These are phyloP conservation scores for Agonum fuliginosum DNA, from an alignment of 2,888 invertebrate species.

Conservation along the genomic window DNA sequence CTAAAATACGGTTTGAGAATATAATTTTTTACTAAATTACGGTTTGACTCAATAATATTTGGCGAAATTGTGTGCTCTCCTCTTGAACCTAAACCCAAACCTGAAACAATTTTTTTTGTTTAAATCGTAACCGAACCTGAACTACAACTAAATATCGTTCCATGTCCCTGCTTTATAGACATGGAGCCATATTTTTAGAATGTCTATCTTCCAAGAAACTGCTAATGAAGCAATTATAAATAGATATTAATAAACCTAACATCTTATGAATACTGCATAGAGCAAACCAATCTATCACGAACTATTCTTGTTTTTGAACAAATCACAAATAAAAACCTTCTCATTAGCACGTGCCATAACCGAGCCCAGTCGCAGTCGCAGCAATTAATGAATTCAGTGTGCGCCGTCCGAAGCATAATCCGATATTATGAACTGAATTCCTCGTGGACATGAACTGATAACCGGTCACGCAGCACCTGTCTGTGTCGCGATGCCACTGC, in stretches of 20 bases:
- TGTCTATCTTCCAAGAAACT: neutral
- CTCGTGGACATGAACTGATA: neutral
- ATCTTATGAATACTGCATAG: neutral
- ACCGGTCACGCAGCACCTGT: conserved; percentile 40
- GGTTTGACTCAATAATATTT: no score
- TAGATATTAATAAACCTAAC: neutral
- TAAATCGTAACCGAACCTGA: no score
- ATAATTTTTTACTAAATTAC: no score
- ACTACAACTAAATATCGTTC: no score
- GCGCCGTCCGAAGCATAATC: neutral
- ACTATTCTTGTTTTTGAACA: neutral
- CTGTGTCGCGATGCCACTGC: conserved; percentile 4
- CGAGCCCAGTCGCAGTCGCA: neutral
- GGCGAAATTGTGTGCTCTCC: no score
- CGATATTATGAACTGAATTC: conserved; percentile 32
- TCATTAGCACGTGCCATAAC: conserved; percentile 32
- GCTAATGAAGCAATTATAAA: neutral
- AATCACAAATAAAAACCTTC: neutral
- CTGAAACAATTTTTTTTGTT: no score
- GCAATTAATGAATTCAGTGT: conserved; percentile 10
- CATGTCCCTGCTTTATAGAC: no score
- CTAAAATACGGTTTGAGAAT: no score
- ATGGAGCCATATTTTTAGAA: no score
- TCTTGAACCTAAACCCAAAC: no score
- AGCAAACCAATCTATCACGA: neutral